Evolutionary conservation across 1,140 invertebrate genomes (phyloP), one percentile per base, ranked within the genome.

Genomic region (Drosophila malerkotliana): DNA sequence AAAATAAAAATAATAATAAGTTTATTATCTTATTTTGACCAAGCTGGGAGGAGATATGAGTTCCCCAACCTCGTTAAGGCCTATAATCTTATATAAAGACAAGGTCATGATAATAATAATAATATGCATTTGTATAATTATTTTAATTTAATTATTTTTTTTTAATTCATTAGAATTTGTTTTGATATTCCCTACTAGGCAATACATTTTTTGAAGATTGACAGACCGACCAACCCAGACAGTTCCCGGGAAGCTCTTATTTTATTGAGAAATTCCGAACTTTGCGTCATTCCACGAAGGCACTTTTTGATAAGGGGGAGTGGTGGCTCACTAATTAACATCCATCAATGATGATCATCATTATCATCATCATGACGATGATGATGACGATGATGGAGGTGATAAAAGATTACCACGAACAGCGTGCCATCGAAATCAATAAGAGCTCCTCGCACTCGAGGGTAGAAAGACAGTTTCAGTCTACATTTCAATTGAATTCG

Each of bases 371-470:
- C 3, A 7, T 2, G 2, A 21, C 3, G 3, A 21, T 21, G 21
- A 21, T 21, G 21, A 21, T 21, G 21, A 21, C 0, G 21, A 21
- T 21, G 21, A 0, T 7, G 44, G 18, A 18, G 44, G 15, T 60
- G 57, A 60, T 60, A 51, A 39, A 30, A 39, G 12, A 59, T 60
- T 60, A 49, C 57, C 14, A 24, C 44, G 57, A 51, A 59, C 15
- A 18, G 14, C 39, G n/a, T 18, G 15, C 41, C 41, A 18, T 21
- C 28, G 26, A 21, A 49, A 47, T 32, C 32, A 48, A 59, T 41
- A 59, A 32, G 26, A n/a, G 15, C 15, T 5, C 6, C 26, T 6
- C 6, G 26, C 5, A 7, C 26, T 6, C 4, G 26, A 7, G 26
- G 5, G 6, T 4, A 28, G 5, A 7, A 7, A 4, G 6, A 7